These are phyloP conservation scores for Morone chrysops DNA, from an alignment of 2,113 vertebrate genomes.

Conservation along the genomic window DNA sequence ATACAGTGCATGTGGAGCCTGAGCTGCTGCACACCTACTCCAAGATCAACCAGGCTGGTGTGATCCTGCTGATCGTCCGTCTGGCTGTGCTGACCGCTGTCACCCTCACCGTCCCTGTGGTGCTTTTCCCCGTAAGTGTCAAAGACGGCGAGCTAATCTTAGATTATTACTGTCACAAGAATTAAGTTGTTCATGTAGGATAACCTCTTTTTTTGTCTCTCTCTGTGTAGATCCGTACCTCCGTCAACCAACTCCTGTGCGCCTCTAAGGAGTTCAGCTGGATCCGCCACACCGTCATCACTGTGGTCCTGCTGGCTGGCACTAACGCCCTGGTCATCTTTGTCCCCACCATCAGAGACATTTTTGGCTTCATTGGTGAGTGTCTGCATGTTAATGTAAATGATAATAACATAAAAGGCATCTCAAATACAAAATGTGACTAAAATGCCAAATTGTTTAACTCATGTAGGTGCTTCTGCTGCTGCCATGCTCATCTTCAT, in stretches of 20 bases:
- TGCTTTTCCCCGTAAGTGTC: slow-evolving; percentile 95
- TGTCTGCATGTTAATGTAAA: not conserved
- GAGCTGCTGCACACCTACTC: slow-evolving; percentile 97
- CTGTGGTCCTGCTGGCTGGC: slow-evolving; percentile 83
- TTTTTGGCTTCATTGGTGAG: slow-evolving; percentile 95
- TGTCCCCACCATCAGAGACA: slow-evolving; percentile 94
- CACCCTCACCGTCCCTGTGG: slow-evolving; percentile 95
- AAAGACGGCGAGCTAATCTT: rapidly evolving
- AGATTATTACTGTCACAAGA: rapidly evolving
- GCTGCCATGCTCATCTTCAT: slow-evolving; percentile 99
- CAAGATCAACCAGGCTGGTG: slow-evolving; percentile 83
- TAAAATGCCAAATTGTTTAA: not conserved
- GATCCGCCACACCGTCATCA: slow-evolving; percentile 91
- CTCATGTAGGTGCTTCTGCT: slow-evolving; percentile 90
- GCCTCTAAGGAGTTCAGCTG: slow-evolving; percentile 91
- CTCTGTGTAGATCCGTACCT: slow-evolving; percentile 90
- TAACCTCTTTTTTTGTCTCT: slow-evolving; percentile 12
- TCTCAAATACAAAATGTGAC: not conserved
- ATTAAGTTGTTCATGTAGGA: not conserved
- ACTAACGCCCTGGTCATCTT: slow-evolving; percentile 95
- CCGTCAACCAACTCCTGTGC: slow-evolving; percentile 91
- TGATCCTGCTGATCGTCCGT: slow-evolving; percentile 93
- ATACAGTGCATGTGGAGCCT: slow-evolving; percentile 87
- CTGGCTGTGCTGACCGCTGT: slow-evolving; percentile 95
- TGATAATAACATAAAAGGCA: not conserved